phyloP scores from a whole-genome alignment of 2,113 vertebrate genomes.

The Chiloscyllium plagiosum region DNA sequence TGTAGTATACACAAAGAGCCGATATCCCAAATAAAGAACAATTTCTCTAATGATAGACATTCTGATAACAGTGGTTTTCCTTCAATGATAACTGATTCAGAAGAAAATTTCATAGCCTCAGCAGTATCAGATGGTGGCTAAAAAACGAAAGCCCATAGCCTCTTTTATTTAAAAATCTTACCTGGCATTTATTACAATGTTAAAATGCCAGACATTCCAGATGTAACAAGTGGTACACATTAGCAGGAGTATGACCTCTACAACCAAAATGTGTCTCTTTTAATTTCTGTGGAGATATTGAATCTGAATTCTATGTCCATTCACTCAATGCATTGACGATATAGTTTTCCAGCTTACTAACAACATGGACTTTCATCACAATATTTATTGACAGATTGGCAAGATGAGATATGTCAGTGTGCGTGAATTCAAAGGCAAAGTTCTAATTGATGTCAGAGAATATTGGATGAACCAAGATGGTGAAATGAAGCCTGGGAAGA shows the following conservation, averaged over 20 bases:
- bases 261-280: not conserved
- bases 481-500: conserved; percentile 96
- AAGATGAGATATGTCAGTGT: conserved; percentile 95
- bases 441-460: conserved; percentile 91
- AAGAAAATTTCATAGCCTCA: not conserved
- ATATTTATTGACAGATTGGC: conserved; percentile 72
- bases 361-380: not conserved
- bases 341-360: not conserved
- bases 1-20: not conserved
- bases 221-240: not conserved
- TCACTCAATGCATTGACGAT: not conserved
- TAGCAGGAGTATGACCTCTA: not conserved
- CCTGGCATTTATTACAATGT: not conserved
- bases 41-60: not conserved
- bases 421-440: conserved; percentile 92
- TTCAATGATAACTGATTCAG: not conserved
- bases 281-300: not conserved
- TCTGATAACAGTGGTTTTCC: not conserved
- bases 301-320: no score
- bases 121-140: not conserved
- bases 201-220: not conserved
- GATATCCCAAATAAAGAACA: not conserved
- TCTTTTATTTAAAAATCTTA: not conserved
- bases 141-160: not conserved
- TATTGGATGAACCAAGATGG: conserved; percentile 93